phyloP scores from a whole-genome alignment of 2,888 invertebrate genomes.

The Melikaiella ostensackeni region DNA sequence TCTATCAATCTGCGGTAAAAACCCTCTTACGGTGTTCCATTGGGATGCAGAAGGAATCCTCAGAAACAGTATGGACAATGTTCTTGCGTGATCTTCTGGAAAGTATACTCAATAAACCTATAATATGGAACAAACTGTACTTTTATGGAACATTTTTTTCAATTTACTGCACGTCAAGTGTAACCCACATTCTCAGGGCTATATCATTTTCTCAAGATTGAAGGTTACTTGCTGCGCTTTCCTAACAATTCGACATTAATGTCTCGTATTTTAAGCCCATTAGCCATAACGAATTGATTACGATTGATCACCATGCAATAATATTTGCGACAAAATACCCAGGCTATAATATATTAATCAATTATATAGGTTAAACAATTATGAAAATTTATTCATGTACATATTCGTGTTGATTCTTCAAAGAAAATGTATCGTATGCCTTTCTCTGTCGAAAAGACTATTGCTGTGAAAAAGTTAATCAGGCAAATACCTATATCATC shows the following conservation, averaged over 20 bases:
- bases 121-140: neutral
- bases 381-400: too few relatives aligned
- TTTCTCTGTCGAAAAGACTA: too few relatives aligned
- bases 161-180: neutral
- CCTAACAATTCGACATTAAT: neutral
- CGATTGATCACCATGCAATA: neutral
- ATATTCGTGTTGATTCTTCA: too few relatives aligned
- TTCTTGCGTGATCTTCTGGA: too few relatives aligned
- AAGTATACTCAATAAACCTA: too few relatives aligned
- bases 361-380: neutral
- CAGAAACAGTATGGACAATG: too few relatives aligned
- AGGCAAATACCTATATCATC: too few relatives aligned
- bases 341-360: neutral
- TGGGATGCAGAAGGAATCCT: too few relatives aligned
- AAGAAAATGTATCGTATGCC: too few relatives aligned
- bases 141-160: neutral
- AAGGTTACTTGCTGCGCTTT: conserved; percentile 4
- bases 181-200: neutral
- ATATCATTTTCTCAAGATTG: conserved; percentile 2
- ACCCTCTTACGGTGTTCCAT: too few relatives aligned
- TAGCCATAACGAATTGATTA: neutral
- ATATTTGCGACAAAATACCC: neutral
- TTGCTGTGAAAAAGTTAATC: too few relatives aligned
- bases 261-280: neutral
- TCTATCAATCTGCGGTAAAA: too few relatives aligned